Evolutionary conservation across 2,797 vertebrate species (phyloP), one percentile per base, ranked within the genome.

Genomic region (Alfaro cultratus): DNA sequence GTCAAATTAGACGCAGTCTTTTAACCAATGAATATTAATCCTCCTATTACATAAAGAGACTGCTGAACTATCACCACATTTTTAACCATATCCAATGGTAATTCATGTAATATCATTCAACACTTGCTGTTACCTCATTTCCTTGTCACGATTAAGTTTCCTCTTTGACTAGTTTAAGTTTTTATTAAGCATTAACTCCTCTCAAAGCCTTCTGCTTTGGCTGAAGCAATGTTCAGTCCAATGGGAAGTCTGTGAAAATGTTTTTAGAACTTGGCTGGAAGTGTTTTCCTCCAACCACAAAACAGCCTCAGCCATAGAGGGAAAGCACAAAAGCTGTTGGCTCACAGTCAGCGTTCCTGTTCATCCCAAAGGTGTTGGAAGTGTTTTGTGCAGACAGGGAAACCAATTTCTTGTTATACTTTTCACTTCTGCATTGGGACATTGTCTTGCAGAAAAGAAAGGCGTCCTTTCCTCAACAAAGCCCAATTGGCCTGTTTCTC

Each of bases 1-100:
- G 82, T 81, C 76, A 74, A 41, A 83, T 62, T 72, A 81, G 49
- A 75, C 51, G 21, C 45, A 34, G 41, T 77, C 49, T 9, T 82
- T 75, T 68, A 60, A 7, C 15, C 1, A 34, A 43, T 77, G 64
- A 79, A 83, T 85, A 80, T 83, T 83, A 75, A 79, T 62, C 47
- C 51, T 55, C 49, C 41, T 57, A 0, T 74, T 51, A 45, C 9
- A 55, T 51, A 46, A 13, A 26, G 57, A 57, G 26, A 80, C 64
- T 55, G 36, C 68, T 49, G 23, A 76, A 31, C 23, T 62, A n/a
- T 75, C 45, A 31, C 15, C 62, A 43, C 29, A 76, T 77, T 77
- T 45, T 41, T 47, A 31, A 51, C 31, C 1, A 34, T 39, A 77
- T 79, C 64, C 29, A 34, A 3, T 75, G 83, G 76, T n/a, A 79